Conservation (phyloP, 2,113 vertebrate species). For the Triplophysa rosa region DNA sequence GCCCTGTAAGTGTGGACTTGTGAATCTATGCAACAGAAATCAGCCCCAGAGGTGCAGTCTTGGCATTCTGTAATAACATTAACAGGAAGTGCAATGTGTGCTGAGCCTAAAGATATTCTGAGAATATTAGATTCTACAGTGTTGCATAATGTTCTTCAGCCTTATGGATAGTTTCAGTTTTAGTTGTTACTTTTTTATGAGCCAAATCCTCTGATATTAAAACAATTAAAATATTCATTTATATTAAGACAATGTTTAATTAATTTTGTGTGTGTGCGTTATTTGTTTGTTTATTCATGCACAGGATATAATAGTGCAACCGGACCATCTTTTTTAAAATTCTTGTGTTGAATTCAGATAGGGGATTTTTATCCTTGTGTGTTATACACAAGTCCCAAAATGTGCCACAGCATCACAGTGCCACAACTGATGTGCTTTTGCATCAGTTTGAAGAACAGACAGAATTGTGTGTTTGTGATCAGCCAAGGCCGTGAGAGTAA, state of each 20-base stretch:
- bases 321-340: not conserved
- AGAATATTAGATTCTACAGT: not conserved
- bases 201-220: not conserved
- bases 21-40: slow-evolving; percentile 6
- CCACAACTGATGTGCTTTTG: no score
- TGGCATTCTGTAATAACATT: slow-evolving; percentile 10
- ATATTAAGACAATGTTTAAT: no score
- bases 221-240: no score
- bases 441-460: slow-evolving; percentile 31
- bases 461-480: slow-evolving; percentile 36
- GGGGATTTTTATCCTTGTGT: slow-evolving; percentile 11
- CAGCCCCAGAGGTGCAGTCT: not conserved
- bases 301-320: not conserved
- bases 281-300: not conserved
- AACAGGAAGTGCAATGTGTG: slow-evolving; percentile 18
- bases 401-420: not conserved
- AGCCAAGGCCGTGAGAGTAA: slow-evolving; percentile 20
- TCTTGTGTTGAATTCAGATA: not conserved
- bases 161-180: not conserved
- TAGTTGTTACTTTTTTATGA: not conserved
- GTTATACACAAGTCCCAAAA: slow-evolving; percentile 5
- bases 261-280: not conserved
- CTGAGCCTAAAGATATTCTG: slow-evolving; percentile 12
- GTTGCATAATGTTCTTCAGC: not conserved
- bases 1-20: not conserved